These are phyloP conservation scores for Acleris laterana DNA, from an alignment of 2,888 invertebrate genomes.

Conservation along the genomic window DNA sequence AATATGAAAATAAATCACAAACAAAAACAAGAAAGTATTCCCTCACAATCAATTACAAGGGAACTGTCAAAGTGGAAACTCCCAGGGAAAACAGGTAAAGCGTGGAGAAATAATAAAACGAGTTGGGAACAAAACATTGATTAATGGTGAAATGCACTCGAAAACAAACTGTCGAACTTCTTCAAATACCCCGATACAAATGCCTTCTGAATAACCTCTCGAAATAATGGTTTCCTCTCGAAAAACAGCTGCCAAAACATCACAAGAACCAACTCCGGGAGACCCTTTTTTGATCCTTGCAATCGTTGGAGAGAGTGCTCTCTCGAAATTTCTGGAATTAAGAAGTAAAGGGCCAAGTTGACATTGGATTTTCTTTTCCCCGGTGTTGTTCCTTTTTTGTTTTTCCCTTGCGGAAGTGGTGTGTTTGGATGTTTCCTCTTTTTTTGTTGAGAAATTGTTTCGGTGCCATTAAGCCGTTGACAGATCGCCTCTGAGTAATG, in stretches of 20 bases:
- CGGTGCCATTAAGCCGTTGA: constrained; percentile 83
- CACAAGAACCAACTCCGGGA: constrained; percentile 46
- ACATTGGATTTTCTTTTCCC: constrained; percentile 66
- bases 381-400: constrained; percentile 74
- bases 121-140: constrained; percentile 79
- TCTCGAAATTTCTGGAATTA: constrained; percentile 43
- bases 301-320: neutral
- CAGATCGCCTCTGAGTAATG: constrained; percentile 81
- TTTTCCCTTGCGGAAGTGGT: constrained; percentile 75
- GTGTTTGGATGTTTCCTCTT: constrained; percentile 78
- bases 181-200: constrained; percentile 82
- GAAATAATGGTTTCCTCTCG: constrained; percentile 83
- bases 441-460: constrained; percentile 84
- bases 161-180: constrained; percentile 84
- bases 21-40: constrained; percentile 44
- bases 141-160: constrained; percentile 84
- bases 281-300: constrained; percentile 45
- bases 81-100: constrained; percentile 75
- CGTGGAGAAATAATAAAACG: constrained; percentile 68
- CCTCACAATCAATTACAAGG: constrained; percentile 78
- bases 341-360: constrained; percentile 61
- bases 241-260: constrained; percentile 42
- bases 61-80: constrained; percentile 71
- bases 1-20: constrained; percentile 35
- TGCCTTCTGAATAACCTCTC: constrained; percentile 78